Evolutionary conservation across 92 coral and sea anemone genomes (phyloP), one percentile per base, ranked within the genome.

Genomic region (Montipora capitata): DNA sequence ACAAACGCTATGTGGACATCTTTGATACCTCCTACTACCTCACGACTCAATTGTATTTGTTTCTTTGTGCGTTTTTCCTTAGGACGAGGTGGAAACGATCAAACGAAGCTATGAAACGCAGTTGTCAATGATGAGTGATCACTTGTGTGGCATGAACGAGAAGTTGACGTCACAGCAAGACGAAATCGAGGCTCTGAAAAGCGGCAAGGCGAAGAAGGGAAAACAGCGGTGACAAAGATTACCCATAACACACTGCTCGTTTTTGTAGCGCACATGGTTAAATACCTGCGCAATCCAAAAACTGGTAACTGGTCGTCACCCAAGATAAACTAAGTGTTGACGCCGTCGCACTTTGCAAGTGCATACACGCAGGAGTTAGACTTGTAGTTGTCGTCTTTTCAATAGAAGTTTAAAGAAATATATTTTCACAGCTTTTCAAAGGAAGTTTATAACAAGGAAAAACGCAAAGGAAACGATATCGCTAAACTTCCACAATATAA

Each of bases 71-170:
- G 40, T 13, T 54, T 70, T 58, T 77, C 45, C 40, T 0, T 43
- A 98, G 99, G 99, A 98, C 81, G 99, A 98, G 80, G 94, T 94
- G 72, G 94, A 94, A 40, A 97, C 98, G 39, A 96, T 98, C 57
- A 98, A 98, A 52, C 96, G 97, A n/a, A 98, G 96, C 77, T 98
- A 98, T 84, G 98, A 98, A 85, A 94, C 96, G 4, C 99, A 98
- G 84, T 74, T 98, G 74, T 96, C 98, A 14, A 98, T 94, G 99
- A 98, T 98, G 99, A 98, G 98, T 44, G 99, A 98, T 66, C 99
- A 98, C 65, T 81, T 98, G 87, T 98, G 99, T 64, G 98, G 99
- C 56, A 96, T 98, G 99, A 94, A 95, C 76, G 99, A 98, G 62
- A 98, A 98, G 72, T 78, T 98, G 5, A 98, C 98, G 17, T 92